Percentiles rank a stretch among this genome's conserved stretches.
Conservation (phyloP, 2,797 vertebrate genomes). For the Octomys mimax region DNA sequence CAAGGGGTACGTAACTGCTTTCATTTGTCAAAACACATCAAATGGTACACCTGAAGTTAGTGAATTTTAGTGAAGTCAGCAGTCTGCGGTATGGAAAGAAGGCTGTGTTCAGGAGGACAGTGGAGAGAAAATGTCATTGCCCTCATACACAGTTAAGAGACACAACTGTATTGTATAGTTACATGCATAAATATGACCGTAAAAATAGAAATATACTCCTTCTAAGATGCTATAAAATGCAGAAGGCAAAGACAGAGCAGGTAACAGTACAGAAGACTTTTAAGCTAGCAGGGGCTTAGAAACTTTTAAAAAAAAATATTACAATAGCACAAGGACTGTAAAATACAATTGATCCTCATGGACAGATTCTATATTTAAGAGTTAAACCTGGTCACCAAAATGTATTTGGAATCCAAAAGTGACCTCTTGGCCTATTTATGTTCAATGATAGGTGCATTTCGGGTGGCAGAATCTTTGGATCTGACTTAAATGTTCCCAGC, state of each 20-base stretch:
- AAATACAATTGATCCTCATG: constrained; percentile 7
- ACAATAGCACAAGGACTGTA: neutral
- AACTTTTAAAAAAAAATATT: neutral
- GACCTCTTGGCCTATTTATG: neutral
- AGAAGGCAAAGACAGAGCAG: constrained; percentile 32
- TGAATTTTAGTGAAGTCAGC: neutral
- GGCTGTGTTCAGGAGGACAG: neutral
- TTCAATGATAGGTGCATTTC: neutral
- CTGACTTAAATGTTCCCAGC: neutral
- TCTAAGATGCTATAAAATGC: constrained; percentile 21
- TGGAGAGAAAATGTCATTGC: constrained; percentile 1
- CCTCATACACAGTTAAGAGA: neutral
- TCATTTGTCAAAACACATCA: neutral
- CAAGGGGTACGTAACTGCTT: neutral
- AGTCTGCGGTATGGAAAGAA: constrained; percentile 15
- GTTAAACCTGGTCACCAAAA: neutral
- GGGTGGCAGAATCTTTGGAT: neutral
- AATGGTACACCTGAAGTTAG: neutral
- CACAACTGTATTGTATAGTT: neutral
- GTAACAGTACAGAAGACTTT: neutral
- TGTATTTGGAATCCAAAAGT: neutral
- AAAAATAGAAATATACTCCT: constrained; percentile 4
- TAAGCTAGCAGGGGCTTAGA: constrained; percentile 4
- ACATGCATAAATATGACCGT: neutral
- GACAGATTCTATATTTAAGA: neutral